Percentiles rank a stretch among this genome's conserved stretches.
phyloP scores from a whole-genome alignment of 2,113 vertebrate species.

The Cephalopterus ornatus region DNA sequence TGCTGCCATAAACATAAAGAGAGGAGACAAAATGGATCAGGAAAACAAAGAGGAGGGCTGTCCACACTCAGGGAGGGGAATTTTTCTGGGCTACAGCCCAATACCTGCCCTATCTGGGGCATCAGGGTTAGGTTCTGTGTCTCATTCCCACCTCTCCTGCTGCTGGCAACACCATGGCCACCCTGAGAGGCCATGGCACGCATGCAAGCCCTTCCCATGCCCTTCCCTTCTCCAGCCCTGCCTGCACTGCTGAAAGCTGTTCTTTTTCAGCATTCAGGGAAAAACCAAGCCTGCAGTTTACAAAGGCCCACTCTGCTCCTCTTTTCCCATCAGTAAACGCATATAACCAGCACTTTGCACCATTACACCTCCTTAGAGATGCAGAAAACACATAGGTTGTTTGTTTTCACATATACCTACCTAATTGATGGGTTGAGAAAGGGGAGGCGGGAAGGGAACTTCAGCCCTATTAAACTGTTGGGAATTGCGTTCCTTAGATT shows the following conservation, averaged over 20 bases:
- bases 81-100: neutral
- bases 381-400: conserved; percentile 53
- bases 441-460: conserved; percentile 21
- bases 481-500: conserved; percentile 25
- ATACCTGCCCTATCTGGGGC: rapidly evolving
- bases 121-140: neutral
- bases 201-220: neutral
- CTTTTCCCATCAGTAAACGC: neutral
- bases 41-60: neutral
- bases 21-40: neutral
- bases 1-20: neutral
- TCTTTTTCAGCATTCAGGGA: neutral
- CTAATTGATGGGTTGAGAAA: conserved; percentile 65
- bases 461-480: conserved; percentile 43
- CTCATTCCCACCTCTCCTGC: neutral
- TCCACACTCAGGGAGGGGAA: no score
- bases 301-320: neutral
- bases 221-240: neutral
- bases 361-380: conserved; percentile 46
- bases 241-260: neutral
- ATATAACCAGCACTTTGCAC: neutral
- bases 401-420: conserved; percentile 63
- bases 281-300: neutral
- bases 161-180: neutral
- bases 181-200: rapidly evolving